phyloP scores from a whole-genome alignment of 1,140 invertebrate genomes.

The Atta texana region DNA sequence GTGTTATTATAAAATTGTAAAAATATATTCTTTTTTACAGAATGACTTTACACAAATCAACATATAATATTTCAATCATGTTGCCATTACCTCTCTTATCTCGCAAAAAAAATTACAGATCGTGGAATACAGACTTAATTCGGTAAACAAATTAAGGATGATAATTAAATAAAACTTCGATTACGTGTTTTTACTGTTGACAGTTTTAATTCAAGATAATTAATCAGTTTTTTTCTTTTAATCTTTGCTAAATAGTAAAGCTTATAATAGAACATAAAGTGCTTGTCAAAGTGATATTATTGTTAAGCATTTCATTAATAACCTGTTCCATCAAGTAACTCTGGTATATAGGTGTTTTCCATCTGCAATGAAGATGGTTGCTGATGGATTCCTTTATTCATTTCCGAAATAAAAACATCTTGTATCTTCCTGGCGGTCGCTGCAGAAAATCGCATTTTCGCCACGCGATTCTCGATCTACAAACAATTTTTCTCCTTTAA shows the following conservation, averaged over 20 bases:
- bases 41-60: background rate
- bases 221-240: background rate
- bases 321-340: conserved; percentile 89
- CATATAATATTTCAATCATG: background rate
- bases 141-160: background rate
- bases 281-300: background rate
- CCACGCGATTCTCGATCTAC: conserved; percentile 84
- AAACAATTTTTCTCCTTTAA: conserved; percentile 51
- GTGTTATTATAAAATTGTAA: background rate
- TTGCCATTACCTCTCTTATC: background rate
- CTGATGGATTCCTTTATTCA: conserved; percentile 88
- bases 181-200: background rate
- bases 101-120: background rate
- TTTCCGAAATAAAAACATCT: conserved; percentile 87
- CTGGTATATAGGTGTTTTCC: conserved; percentile 90
- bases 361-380: conserved; percentile 88
- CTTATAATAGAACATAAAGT: background rate
- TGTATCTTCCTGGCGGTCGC: conserved; percentile 84
- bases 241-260: background rate
- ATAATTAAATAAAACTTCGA: conserved; percentile 9
- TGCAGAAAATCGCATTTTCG: conserved; percentile 81
- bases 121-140: background rate
- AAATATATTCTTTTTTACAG: background rate
- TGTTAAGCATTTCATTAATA: conserved; percentile 32
- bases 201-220: background rate